Conservation (phyloP, 1,140 invertebrate species). For the Penaeus chinensis region DNA sequence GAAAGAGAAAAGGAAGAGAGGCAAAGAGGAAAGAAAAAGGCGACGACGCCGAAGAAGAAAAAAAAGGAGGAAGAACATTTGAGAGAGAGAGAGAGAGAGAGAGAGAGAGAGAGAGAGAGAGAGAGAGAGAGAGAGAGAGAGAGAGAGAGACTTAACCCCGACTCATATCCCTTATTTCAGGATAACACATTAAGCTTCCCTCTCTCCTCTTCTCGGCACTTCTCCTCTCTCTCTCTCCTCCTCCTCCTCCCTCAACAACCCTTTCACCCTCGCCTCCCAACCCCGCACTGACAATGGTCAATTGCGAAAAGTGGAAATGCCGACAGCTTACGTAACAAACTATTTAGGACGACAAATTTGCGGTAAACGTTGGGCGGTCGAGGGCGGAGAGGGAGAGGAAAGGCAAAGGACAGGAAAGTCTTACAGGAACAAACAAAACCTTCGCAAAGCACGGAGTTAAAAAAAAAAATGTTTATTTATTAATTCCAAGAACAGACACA, state of each 20-base stretch:
- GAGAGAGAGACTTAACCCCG: not conserved
- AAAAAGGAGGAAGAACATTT: not conserved
- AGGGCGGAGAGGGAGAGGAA: too few relatives aligned
- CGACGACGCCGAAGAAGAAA: not conserved
- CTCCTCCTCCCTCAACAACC: not conserved
- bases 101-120: constrained; percentile 25
- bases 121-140: constrained; percentile 9
- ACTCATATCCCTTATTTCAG: not conserved
- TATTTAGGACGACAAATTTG: too few relatives aligned
- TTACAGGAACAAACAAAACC: too few relatives aligned
- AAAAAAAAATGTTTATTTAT: too few relatives aligned
- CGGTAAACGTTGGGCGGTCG: too few relatives aligned
- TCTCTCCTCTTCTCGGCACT: not conserved
- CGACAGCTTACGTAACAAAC: too few relatives aligned
- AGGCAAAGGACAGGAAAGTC: too few relatives aligned
- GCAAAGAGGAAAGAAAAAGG: not conserved
- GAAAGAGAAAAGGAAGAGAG: not conserved
- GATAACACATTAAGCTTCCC: not conserved
- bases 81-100: constrained; percentile 5
- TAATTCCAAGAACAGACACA: too few relatives aligned
- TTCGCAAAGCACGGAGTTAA: too few relatives aligned
- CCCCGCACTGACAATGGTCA: too few relatives aligned
- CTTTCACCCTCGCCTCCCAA: constrained; percentile 3
- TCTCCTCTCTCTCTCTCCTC: not conserved
- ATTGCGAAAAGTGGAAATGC: too few relatives aligned